phyloP scores from a whole-genome alignment of 2,797 vertebrate species.

The Threskiornis aethiopicus region DNA sequence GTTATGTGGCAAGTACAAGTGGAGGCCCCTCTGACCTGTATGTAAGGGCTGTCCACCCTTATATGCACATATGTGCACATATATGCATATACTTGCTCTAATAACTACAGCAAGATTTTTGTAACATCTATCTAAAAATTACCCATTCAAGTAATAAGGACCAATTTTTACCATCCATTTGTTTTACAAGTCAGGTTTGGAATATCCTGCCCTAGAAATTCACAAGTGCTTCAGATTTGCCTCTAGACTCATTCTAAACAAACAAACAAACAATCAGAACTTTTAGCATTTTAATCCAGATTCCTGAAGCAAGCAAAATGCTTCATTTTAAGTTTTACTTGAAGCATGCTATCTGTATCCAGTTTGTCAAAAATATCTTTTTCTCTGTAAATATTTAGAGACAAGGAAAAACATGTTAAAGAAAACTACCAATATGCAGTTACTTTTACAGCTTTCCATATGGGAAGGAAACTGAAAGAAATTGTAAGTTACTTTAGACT shows the following conservation, averaged over 20 bases:
- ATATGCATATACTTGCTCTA: neutral
- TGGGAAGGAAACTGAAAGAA: rapidly evolving
- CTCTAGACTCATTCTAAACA: neutral
- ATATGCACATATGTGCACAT: neutral
- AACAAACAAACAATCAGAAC: neutral
- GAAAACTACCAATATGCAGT: neutral
- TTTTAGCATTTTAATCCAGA: neutral
- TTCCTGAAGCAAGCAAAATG: neutral
- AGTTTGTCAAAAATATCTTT: neutral
- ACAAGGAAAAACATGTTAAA: neutral
- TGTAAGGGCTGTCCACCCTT: neutral
- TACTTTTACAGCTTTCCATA: neutral
- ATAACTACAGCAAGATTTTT: neutral
- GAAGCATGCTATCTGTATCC: neutral
- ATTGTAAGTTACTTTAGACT: neutral
- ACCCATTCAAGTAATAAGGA: neutral
- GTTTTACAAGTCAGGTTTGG: neutral
- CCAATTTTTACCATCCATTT: neutral
- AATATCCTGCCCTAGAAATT: neutral
- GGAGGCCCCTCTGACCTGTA: neutral
- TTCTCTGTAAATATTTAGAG: neutral
- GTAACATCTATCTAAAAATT: neutral
- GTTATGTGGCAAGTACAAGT: neutral
- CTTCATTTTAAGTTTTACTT: neutral
- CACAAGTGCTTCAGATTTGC: neutral